Conservation (phyloP, 2,888 invertebrate species). For the Harpalus rubripes region DNA sequence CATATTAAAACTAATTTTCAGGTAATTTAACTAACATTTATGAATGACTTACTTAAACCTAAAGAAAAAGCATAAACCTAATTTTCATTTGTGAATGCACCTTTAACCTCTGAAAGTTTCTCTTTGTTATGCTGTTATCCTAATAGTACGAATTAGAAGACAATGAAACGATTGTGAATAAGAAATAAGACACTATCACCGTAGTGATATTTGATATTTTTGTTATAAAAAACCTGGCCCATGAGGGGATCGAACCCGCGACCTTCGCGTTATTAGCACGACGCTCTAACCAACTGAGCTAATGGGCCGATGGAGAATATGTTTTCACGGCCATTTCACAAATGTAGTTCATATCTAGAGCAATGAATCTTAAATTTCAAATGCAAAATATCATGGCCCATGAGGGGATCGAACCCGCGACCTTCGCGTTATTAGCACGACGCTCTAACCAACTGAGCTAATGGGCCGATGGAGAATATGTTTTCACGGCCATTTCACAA, state of each 20-base stretch:
- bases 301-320: slow-evolving; percentile 80
- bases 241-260: slow-evolving; percentile 87
- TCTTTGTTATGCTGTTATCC: no score
- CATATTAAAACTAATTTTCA: no score
- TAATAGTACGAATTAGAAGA: no score
- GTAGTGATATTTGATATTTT: no score
- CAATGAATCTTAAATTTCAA: neutral
- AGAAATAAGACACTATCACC: no score
- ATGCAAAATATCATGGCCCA: slow-evolving; percentile 78
- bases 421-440: slow-evolving; percentile 89
- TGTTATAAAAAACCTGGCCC: slow-evolving; percentile 77
- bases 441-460: slow-evolving; percentile 89
- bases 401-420: slow-evolving; percentile 88
- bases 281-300: slow-evolving; percentile 88
- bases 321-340: neutral
- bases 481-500: neutral
- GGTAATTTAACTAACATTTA: no score
- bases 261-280: slow-evolving; percentile 89
- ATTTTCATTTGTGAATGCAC: no score
- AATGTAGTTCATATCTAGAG: neutral
- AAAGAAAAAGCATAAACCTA: no score
- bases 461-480: slow-evolving; percentile 79
- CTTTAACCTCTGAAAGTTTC: no score
- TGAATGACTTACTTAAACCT: no score
- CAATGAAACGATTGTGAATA: no score